Evolutionary conservation across 2,888 invertebrate species (phyloP).

Genomic region (Ochlodes sylvanus): DNA sequence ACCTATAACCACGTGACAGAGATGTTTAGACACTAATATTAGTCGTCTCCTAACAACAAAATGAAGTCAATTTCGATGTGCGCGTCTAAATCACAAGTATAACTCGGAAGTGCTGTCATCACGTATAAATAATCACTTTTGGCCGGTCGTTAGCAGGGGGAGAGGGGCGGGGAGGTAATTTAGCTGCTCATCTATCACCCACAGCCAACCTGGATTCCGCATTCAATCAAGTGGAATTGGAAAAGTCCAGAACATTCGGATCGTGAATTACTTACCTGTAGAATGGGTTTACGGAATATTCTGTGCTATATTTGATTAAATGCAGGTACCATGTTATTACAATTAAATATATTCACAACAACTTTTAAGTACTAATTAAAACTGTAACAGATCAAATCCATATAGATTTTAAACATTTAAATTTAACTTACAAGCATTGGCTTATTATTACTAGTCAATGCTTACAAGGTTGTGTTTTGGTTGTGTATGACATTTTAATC

Average conservation of each 20-base stretch:
- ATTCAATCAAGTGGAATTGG: slow-evolving; percentile 62
- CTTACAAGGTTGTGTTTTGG: too few species aligned
- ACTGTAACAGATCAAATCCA: too few species aligned
- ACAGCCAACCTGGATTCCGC: slow-evolving; percentile 70
- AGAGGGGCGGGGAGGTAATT: slow-evolving; percentile 62
- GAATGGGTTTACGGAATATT: too few species aligned
- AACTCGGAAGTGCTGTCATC: slow-evolving; percentile 80
- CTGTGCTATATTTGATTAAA: too few species aligned
- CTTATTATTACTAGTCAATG: too few species aligned
- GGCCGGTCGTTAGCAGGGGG: slow-evolving; percentile 68
- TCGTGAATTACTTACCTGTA: background rate
- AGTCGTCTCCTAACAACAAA: background rate
- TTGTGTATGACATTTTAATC: too few species aligned
- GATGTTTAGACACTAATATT: background rate
- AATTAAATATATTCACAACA: too few species aligned
- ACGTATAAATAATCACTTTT: slow-evolving; percentile 76
- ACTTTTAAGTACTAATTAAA: too few species aligned
- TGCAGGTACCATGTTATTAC: too few species aligned
- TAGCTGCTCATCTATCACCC: slow-evolving; percentile 76
- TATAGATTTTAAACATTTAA: too few species aligned
- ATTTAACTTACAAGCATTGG: too few species aligned
- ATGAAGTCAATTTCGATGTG: slow-evolving; percentile 36
- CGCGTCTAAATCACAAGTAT: slow-evolving; percentile 62
- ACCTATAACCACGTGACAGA: too few species aligned
- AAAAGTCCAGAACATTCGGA: slow-evolving; percentile 15